Percentiles rank a stretch among this genome's conserved stretches.
phyloP scores from a whole-genome alignment of 2,888 invertebrate species.

The Rutpela maculata region DNA sequence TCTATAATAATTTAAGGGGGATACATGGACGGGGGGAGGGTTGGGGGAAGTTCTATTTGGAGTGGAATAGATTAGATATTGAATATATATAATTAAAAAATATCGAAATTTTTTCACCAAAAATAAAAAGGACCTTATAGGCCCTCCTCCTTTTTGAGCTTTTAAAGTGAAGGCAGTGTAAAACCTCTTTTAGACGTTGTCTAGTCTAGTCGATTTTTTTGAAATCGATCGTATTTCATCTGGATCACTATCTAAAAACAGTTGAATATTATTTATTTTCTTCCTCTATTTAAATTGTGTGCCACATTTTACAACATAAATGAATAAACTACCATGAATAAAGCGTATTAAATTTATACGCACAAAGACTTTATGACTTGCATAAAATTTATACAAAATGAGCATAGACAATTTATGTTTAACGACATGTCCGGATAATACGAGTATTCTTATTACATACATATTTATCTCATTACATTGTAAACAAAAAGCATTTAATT shows the following conservation, averaged over 20 bases:
- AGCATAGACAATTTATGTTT: background rate
- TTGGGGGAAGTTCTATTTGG: no score
- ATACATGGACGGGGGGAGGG: no score
- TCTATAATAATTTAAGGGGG: no score
- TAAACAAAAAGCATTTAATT: background rate
- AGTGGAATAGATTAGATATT: no score
- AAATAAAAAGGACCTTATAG: no score
- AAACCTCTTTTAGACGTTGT: no score
- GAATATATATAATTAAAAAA: no score
- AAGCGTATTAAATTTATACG: background rate
- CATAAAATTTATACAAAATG: background rate
- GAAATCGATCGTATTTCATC: no score
- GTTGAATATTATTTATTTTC: background rate
- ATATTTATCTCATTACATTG: background rate
- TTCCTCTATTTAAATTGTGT: background rate
- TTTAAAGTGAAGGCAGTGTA: no score
- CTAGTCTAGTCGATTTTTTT: no score
- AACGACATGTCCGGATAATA: background rate
- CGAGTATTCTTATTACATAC: background rate
- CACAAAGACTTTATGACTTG: background rate
- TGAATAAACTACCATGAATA: background rate
- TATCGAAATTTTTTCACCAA: no score
- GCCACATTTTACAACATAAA: background rate
- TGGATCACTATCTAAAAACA: background rate
- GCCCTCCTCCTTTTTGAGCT: no score